A percentile compares a stretch with the other conserved stretches of the same genome.
These are phyloP conservation scores for Notothenia coriiceps DNA, from an alignment of 2,113 vertebrate species.

Conservation along the genomic window DNA sequence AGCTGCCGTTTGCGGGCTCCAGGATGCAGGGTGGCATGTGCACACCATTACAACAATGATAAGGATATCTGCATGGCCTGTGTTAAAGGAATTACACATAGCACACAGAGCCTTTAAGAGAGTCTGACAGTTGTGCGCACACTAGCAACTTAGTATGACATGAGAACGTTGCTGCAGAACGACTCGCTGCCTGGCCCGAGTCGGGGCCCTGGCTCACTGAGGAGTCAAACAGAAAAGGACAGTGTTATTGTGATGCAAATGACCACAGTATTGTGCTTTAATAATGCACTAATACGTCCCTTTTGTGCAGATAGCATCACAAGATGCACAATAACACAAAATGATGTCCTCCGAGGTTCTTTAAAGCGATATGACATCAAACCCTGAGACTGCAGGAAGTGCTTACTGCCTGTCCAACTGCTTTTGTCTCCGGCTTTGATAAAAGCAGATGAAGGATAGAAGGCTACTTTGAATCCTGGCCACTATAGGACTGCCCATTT, in stretches of 20 bases:
- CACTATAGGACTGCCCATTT: slow-evolving; percentile 52
- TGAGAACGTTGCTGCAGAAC: slow-evolving; percentile 62
- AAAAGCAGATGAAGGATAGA: slow-evolving; percentile 67
- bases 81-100: slow-evolving; percentile 85
- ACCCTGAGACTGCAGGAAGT: slow-evolving; percentile 71
- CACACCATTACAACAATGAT: slow-evolving; percentile 76
- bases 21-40: slow-evolving; percentile 78
- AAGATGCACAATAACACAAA: slow-evolving; percentile 60
- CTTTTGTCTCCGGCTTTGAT: slow-evolving; percentile 64
- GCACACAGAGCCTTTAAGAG: slow-evolving; percentile 69
- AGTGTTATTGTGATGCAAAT: slow-evolving; percentile 73
- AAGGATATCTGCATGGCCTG: slow-evolving; percentile 72
- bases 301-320: slow-evolving; percentile 67
- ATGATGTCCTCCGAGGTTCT: slow-evolving; percentile 70
- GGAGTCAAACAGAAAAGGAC: slow-evolving; percentile 1
- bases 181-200: slow-evolving; percentile 40
- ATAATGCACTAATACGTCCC: slow-evolving; percentile 64
- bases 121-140: slow-evolving; percentile 75
- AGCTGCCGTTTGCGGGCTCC: slow-evolving; percentile 63
- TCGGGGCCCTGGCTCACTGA: slow-evolving; percentile 27
- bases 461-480: slow-evolving; percentile 39
- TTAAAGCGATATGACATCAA: slow-evolving; percentile 74
- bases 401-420: slow-evolving; percentile 57
- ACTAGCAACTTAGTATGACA: slow-evolving; percentile 72
- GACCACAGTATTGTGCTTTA: slow-evolving; percentile 60